These are phyloP conservation scores for Cuculus canorus DNA, from an alignment of 2,797 vertebrate genomes.

Conservation along the genomic window DNA sequence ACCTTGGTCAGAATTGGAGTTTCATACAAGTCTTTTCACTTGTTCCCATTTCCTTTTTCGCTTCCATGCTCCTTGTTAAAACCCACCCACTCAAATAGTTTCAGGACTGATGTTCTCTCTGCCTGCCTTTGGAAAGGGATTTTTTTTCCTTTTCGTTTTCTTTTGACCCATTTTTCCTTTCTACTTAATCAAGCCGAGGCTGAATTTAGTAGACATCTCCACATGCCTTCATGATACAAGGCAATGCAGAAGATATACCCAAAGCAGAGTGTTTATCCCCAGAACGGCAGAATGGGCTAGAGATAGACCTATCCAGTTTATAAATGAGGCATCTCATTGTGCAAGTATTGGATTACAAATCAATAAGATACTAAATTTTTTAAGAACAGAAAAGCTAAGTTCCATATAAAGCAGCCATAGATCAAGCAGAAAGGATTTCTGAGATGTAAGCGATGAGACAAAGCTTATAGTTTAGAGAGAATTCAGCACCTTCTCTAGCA, in stretches of 20 bases:
- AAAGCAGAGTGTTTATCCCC: background rate
- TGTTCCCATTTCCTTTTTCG: background rate
- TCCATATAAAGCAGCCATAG: background rate
- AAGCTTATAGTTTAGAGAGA: background rate
- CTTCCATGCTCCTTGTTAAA: background rate
- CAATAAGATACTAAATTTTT: background rate
- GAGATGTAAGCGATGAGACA: background rate
- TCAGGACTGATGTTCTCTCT: background rate
- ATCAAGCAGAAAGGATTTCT: background rate
- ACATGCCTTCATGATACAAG: background rate
- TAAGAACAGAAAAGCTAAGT: background rate
- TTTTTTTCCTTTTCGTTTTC: background rate
- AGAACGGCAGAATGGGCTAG: background rate
- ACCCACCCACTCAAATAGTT: background rate
- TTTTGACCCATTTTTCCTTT: background rate
- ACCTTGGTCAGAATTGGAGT: background rate
- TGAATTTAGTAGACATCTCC: background rate
- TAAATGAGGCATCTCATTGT: background rate
- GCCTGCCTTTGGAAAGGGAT: background rate
- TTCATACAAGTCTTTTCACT: background rate
- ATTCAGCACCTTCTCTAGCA: background rate
- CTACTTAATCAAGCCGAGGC: background rate
- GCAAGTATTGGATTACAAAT: background rate
- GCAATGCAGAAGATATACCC: background rate
- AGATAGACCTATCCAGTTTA: background rate